These are phyloP conservation scores for Motacilla tschutschensis DNA, from an alignment of 2,113 vertebrate genomes.

Conservation along the genomic window DNA sequence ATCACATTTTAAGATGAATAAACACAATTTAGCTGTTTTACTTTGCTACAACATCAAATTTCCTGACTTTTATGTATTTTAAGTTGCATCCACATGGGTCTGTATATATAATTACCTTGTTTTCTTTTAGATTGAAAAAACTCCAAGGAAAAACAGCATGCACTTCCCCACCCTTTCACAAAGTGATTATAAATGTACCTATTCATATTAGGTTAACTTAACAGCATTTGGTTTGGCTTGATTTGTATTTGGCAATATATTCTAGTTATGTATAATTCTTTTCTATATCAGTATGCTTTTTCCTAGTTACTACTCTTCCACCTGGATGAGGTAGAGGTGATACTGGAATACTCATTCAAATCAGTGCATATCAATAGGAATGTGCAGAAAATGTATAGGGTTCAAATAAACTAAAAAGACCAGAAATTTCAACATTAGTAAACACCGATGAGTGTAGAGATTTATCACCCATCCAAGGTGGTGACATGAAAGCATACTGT, in stretches of 20 bases:
- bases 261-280: not conserved
- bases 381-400: not conserved
- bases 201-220: slow-evolving; percentile 14
- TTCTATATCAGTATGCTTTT: not conserved
- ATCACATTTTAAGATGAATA: slow-evolving; percentile 30
- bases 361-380: not conserved
- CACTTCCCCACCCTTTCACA: not conserved
- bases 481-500: not conserved
- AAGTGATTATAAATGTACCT: slow-evolving; percentile 18
- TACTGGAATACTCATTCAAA: not conserved
- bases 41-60: not conserved
- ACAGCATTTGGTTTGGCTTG: not conserved
- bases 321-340: not conserved
- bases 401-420: not conserved
- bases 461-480: not conserved
- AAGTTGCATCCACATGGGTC: not conserved
- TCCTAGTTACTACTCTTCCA: not conserved
- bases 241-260: not conserved
- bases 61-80: slow-evolving; percentile 34
- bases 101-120: slow-evolving; percentile 6
- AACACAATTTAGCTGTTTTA: slow-evolving; percentile 25
- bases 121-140: slow-evolving; percentile 42
- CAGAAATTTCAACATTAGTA: not conserved
- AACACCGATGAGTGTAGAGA: not conserved
- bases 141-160: not conserved